phyloP scores from a whole-genome alignment of 1,140 invertebrate species.

The Agrilus planipennis region DNA sequence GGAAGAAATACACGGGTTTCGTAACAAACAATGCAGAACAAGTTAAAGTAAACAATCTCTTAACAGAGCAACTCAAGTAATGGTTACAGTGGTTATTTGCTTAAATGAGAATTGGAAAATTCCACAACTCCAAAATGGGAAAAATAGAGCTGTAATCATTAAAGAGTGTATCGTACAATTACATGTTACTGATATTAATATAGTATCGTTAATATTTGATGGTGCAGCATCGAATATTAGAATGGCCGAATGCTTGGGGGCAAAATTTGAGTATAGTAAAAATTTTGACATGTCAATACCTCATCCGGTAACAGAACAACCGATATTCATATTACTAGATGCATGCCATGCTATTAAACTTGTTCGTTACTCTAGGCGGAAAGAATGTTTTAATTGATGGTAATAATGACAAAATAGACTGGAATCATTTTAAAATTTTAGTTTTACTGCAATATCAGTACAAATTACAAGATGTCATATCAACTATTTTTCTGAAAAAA shows the following conservation, averaged over 20 bases:
- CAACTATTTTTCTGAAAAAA: conserved; percentile 16
- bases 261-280: conserved; percentile 7
- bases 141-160: conserved; percentile 15
- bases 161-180: conserved; percentile 16
- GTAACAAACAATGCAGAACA: conserved; percentile 3
- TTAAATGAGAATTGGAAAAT: conserved; percentile 29
- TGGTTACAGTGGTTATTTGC: conserved; percentile 28
- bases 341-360: conserved; percentile 12
- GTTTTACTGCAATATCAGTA: conserved; percentile 14
- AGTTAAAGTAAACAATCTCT: conserved; percentile 20
- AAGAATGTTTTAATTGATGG: conserved; percentile 3
- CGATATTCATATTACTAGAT: conserved; percentile 8
- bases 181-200: conserved; percentile 14
- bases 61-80: conserved; percentile 25
- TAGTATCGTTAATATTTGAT: conserved; percentile 27
- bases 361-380: conserved; percentile 8
- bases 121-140: conserved; percentile 6
- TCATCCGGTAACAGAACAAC: conserved; percentile 5
- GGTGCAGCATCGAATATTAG: conserved; percentile 20
- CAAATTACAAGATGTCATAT: conserved; percentile 20
- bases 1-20: neutral
- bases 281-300: neutral
- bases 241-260: conserved; percentile 17
- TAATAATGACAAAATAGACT: conserved; percentile 10
- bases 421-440: conserved; percentile 12